These are phyloP conservation scores for Trissoscelio sp. DNA, from an alignment of 2,888 invertebrate genomes.

Conservation along the genomic window DNA sequence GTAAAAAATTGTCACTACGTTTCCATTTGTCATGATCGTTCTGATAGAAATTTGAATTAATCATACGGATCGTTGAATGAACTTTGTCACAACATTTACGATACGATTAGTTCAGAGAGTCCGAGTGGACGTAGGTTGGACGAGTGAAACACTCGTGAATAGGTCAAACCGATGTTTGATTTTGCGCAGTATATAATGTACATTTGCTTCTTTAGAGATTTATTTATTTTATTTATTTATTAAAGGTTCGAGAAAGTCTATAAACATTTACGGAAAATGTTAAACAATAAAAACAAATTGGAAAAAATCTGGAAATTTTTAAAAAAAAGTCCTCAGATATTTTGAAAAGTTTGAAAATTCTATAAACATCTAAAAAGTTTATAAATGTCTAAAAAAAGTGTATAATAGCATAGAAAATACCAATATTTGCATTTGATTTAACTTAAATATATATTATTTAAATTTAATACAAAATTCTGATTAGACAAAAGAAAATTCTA, in stretches of 20 bases:
- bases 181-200: background rate
- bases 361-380: no score
- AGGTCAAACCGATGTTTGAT: background rate
- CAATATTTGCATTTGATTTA: no score
- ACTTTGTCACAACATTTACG: slow-evolving; percentile 21
- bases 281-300: background rate
- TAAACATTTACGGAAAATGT: background rate
- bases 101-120: background rate
- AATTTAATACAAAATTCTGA: no score
- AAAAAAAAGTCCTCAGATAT: background rate
- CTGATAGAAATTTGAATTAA: slow-evolving; percentile 6
- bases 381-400: no score
- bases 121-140: background rate
- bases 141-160: slow-evolving; percentile 1
- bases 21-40: slow-evolving; percentile 19
- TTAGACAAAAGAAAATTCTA: no score
- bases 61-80: slow-evolving; percentile 7
- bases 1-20: slow-evolving; percentile 10
- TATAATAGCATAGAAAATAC: no score
- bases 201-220: no score
- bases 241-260: no score
- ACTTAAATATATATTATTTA: no score
- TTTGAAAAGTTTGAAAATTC: no score
- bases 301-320: background rate
- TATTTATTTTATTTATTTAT: no score